Percentiles rank a stretch among this genome's conserved stretches.
These are phyloP conservation scores for Agriopis leucophaearia DNA, from an alignment of 2,888 invertebrate species.

Conservation along the genomic window DNA sequence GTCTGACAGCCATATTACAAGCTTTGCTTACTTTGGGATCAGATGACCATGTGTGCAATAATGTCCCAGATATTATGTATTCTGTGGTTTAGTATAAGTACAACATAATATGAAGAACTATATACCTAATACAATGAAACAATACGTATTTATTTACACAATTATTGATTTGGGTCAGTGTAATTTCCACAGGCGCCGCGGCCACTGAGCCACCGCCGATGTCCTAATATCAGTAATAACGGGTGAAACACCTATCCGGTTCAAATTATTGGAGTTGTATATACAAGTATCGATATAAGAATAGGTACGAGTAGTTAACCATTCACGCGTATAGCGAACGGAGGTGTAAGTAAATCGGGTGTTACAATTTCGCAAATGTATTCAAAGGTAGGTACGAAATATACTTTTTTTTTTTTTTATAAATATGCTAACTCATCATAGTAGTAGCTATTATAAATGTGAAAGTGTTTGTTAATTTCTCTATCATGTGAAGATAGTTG, in stretches of 20 bases:
- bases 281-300: conserved; percentile 57
- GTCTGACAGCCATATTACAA: no score
- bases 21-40: no score
- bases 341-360: conserved; percentile 39
- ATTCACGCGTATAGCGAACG: conserved; percentile 61
- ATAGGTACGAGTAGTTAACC: conserved; percentile 56
- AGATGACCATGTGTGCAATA: no score
- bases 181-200: conserved; percentile 53
- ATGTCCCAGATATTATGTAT: no score
- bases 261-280: conserved; percentile 57
- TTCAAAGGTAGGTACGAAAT: conserved; percentile 39
- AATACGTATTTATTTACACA: conserved; percentile 50
- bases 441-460: no score
- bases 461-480: no score
- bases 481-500: no score
- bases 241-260: conserved; percentile 56
- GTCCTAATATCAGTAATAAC: conserved; percentile 38
- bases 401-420: background rate
- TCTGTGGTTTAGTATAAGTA: no score
- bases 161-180: conserved; percentile 61
- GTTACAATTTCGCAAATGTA: conserved; percentile 36
- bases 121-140: conserved; percentile 1
- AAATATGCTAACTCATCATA: no score
- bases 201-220: conserved; percentile 31
- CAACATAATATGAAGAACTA: no score